phyloP scores from a whole-genome alignment of 2,888 invertebrate genomes.

The Diarsia rubi region DNA sequence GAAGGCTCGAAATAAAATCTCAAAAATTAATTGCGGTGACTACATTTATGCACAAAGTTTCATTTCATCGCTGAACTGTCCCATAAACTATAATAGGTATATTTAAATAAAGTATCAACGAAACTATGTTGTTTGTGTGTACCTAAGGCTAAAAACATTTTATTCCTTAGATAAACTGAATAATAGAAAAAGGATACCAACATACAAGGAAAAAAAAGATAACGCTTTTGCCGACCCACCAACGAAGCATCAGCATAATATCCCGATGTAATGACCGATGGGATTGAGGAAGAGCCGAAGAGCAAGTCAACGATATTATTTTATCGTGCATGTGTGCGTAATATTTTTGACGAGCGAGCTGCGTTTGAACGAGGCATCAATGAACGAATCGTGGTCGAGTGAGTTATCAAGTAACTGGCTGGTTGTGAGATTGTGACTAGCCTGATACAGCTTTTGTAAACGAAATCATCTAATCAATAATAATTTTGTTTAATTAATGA shows the following conservation, averaged over 20 bases:
- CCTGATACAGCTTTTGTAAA: constrained; percentile 59
- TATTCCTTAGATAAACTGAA: constrained; percentile 1
- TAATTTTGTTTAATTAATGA: constrained; percentile 50
- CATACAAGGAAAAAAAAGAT: constrained; percentile 12
- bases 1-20: background rate
- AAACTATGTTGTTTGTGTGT: background rate
- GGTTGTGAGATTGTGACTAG: constrained; percentile 58
- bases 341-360: constrained; percentile 61
- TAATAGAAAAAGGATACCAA: constrained; percentile 27
- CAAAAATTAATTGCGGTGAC: background rate
- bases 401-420: constrained; percentile 68
- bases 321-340: constrained; percentile 52
- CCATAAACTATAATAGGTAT: background rate
- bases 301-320: constrained; percentile 42
- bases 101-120: background rate
- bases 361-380: constrained; percentile 67
- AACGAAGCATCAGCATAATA: background rate
- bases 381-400: constrained; percentile 58
- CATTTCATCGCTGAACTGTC: background rate
- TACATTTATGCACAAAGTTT: background rate
- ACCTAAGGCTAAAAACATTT: background rate
- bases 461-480: constrained; percentile 66
- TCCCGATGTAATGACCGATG: constrained; percentile 46
- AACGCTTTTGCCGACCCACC: background rate
- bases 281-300: constrained; percentile 39